Conservation (phyloP, 2,797 vertebrate species). For the Tapera naevia region DNA sequence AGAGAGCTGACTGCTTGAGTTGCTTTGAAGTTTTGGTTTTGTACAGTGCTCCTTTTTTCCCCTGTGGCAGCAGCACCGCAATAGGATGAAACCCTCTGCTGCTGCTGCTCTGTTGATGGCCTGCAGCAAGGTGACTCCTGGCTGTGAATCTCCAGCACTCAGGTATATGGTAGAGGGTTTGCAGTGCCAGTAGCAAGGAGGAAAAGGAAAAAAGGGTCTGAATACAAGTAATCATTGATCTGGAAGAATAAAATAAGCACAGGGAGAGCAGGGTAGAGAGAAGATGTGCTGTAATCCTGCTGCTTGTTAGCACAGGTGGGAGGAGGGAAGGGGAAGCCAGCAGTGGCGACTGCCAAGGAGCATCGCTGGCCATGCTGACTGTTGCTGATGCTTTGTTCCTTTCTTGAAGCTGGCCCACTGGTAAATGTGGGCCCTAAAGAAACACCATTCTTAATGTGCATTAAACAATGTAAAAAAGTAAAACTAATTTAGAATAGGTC, state of each 20-base stretch:
- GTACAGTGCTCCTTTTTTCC: background rate
- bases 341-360: background rate
- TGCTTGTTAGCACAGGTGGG: rapidly evolving
- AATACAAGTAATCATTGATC: background rate
- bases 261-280: background rate
- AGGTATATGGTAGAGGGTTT: background rate
- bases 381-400: background rate
- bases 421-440: background rate
- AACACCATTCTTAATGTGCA: background rate
- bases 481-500: background rate
- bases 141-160: background rate
- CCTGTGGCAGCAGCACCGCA: background rate
- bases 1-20: background rate
- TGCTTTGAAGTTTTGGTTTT: conserved; percentile 12
- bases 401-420: background rate
- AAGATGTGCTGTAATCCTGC: background rate
- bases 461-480: background rate
- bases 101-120: background rate
- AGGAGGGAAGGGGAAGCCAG: background rate
- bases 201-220: background rate
- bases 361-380: rapidly evolving
- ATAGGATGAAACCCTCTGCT: background rate
- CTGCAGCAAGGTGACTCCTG: conserved; percentile 21
- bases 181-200: background rate
- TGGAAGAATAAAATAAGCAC: background rate